These are phyloP conservation scores for Nasonia vitripennis DNA, from an alignment of 1,140 invertebrate genomes.

Conservation along the genomic window DNA sequence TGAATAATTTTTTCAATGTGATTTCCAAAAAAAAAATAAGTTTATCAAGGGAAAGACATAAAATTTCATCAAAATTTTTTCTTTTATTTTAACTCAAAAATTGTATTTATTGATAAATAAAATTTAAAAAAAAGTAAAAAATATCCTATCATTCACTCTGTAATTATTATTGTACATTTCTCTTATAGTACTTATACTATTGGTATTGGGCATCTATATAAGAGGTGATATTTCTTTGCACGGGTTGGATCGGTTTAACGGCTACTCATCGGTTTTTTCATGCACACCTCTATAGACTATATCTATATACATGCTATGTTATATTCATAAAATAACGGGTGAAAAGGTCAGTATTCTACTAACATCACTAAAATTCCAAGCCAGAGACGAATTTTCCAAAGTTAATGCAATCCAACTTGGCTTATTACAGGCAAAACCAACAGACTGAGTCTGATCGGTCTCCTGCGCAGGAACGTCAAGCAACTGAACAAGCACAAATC, in stretches of 20 bases:
- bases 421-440: constrained; percentile 16
- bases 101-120: not conserved
- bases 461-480: constrained; percentile 23
- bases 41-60: not conserved
- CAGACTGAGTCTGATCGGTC: constrained; percentile 47
- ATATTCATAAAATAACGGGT: not conserved
- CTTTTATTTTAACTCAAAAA: not conserved
- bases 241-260: constrained; percentile 2
- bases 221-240: constrained; percentile 4
- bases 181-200: not conserved
- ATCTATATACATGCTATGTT: not conserved
- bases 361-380: not conserved
- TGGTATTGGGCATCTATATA: not conserved
- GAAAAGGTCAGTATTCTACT: not conserved
- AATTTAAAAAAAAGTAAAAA: not conserved
- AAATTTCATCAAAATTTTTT: too few species aligned
- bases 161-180: constrained; percentile 1
- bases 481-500: not conserved
- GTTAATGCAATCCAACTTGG: not conserved
- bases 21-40: not conserved
- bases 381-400: not conserved
- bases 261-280: not conserved
- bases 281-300: not conserved
- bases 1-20: not conserved
- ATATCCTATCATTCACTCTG: not conserved